Conservation (phyloP, 2,797 vertebrate genomes). For the Falco rusticolus region DNA sequence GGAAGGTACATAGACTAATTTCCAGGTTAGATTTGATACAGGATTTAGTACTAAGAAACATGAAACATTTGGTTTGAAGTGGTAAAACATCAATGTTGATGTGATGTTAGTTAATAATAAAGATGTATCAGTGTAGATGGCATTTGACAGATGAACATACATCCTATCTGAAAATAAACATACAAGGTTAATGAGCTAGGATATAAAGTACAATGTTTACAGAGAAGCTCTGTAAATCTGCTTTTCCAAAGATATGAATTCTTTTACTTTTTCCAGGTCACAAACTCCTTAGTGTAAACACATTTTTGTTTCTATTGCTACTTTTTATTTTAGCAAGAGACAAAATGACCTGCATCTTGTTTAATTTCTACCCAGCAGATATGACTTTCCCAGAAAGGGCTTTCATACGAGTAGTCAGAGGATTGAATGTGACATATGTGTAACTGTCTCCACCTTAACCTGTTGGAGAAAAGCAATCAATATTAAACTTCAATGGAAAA, state of each 20-base stretch:
- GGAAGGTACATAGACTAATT: not conserved
- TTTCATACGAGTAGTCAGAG: not conserved
- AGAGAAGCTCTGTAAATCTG: not conserved
- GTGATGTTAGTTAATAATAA: not conserved
- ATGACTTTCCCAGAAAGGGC: not conserved
- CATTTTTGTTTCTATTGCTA: not conserved
- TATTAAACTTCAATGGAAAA: not conserved
- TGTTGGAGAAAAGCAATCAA: not conserved
- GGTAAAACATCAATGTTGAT: not conserved
- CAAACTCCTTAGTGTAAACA: not conserved
- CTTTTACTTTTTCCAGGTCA: not conserved
- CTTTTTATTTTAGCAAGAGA: not conserved
- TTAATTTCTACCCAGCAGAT: not conserved
- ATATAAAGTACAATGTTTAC: not conserved
- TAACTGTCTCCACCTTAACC: not conserved
- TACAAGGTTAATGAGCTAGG: not conserved
- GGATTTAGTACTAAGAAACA: not conserved
- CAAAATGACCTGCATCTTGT: not conserved
- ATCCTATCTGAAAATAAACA: not conserved
- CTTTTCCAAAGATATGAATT: not conserved
- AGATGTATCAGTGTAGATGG: not conserved
- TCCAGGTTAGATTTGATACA: not conserved
- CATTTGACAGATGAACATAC: not conserved
- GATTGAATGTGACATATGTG: not conserved
- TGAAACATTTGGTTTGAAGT: not conserved